Conservation (phyloP, 2,888 invertebrate species). For the Himalopsyche kuldschensis region DNA sequence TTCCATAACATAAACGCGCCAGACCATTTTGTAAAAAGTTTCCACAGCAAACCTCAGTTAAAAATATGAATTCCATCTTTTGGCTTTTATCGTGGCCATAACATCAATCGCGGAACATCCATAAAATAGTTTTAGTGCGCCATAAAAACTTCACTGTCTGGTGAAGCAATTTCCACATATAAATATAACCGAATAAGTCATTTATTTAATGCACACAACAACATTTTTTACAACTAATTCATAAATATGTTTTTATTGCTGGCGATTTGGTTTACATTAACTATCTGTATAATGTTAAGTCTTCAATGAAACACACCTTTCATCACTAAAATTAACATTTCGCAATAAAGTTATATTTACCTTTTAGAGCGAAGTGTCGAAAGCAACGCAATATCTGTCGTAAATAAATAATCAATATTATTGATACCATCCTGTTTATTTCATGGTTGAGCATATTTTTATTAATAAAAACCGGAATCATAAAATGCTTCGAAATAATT, state of each 20-base stretch:
- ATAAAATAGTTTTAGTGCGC: conserved; percentile 34
- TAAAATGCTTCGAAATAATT: no score
- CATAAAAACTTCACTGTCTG: conserved; percentile 26
- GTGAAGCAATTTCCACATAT: neutral
- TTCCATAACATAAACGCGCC: neutral
- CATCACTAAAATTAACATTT: neutral
- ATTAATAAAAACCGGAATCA: no score
- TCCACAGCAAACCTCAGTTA: conserved; percentile 11
- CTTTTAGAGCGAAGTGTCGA: neutral
- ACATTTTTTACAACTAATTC: neutral
- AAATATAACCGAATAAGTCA: conserved; percentile 1
- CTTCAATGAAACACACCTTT: neutral
- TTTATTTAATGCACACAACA: conserved; percentile 1
- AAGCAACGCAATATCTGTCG: neutral
- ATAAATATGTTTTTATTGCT: neutral
- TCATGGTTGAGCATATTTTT: no score
- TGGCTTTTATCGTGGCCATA: conserved; percentile 26
- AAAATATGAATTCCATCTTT: conserved; percentile 32
- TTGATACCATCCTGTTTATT: no score
- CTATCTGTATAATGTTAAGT: neutral
- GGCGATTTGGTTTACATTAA: neutral
- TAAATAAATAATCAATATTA: no score
- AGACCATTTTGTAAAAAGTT: neutral
- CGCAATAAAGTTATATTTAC: neutral
- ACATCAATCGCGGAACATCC: conserved; percentile 29